phyloP scores from a whole-genome alignment of 1,140 invertebrate species.

The Elysia chlorotica region DNA sequence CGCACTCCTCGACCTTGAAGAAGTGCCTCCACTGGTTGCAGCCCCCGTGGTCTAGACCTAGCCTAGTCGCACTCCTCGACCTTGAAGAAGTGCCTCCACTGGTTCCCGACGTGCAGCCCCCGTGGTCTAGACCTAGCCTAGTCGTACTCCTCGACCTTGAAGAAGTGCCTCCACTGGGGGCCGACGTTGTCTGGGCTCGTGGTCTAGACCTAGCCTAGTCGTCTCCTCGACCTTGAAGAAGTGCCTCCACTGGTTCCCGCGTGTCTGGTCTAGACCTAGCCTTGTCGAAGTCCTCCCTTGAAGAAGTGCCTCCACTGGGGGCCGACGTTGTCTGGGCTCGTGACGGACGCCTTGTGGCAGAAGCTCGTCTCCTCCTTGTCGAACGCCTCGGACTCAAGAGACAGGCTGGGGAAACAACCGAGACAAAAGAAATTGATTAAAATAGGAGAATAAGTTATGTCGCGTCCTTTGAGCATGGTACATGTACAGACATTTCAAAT shows the following conservation, averaged over 20 bases:
- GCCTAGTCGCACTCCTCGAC: conserved; percentile 19
- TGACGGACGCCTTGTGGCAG: conserved; percentile 12
- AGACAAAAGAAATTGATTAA: too few relatives aligned
- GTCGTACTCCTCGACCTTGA: conserved; percentile 20
- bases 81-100: too few relatives aligned
- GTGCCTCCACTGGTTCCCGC: too few relatives aligned
- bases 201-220: conserved; percentile 8
- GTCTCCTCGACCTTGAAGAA: conserved; percentile 16
- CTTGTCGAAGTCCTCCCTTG: conserved; percentile 21
- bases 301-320: conserved; percentile 23
- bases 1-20: conserved; percentile 17
- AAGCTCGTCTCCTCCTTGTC: conserved; percentile 20
- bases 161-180: conserved; percentile 20
- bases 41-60: too few relatives aligned
- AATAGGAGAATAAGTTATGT: too few relatives aligned
- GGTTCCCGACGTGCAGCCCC: too few relatives aligned
- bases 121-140: too few relatives aligned
- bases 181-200: conserved; percentile 20
- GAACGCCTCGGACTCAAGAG: conserved; percentile 11
- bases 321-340: conserved; percentile 18
- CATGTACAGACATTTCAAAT: too few relatives aligned
- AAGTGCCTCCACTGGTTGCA: too few relatives aligned
- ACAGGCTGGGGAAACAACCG: too few relatives aligned
- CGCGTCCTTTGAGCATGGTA: too few relatives aligned
- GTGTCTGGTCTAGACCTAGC: too few relatives aligned